Conservation (phyloP, 2,113 vertebrate species). For the Mustela nigripes region DNA sequence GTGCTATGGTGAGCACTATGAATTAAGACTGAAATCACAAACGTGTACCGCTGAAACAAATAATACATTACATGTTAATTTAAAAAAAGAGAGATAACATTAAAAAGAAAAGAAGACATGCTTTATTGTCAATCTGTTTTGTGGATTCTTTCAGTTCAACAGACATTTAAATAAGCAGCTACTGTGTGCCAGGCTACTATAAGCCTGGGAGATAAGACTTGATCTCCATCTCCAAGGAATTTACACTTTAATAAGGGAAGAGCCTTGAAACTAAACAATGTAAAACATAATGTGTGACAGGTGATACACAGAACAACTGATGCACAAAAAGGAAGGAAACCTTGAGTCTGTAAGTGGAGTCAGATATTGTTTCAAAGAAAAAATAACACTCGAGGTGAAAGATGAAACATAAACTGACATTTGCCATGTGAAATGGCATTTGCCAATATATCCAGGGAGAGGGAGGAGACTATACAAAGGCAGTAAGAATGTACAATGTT, state of each 20-base stretch:
- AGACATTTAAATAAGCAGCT: neutral
- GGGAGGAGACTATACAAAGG: neutral
- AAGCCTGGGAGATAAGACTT: neutral
- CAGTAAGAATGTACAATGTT: neutral
- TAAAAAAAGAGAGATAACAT: neutral
- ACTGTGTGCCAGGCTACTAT: neutral
- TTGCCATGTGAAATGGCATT: neutral
- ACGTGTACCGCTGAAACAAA: too few species aligned
- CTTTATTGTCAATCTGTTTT: conserved; percentile 16
- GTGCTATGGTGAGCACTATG: too few species aligned
- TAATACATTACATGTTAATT: too few species aligned
- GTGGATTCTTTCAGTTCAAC: conserved; percentile 19
- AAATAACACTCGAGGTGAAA: neutral
- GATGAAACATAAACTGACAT: conserved; percentile 11
- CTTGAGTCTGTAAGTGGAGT: neutral
- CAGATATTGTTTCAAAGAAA: neutral
- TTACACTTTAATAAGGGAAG: neutral
- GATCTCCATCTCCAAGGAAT: neutral
- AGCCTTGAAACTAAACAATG: neutral
- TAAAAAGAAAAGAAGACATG: neutral
- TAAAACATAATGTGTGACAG: neutral
- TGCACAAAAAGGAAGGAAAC: neutral
- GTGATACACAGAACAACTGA: neutral
- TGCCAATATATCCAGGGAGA: neutral
- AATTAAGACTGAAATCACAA: too few species aligned